phyloP scores from a whole-genome alignment of 2,113 vertebrate species.

The Cichladusa arquata region DNA sequence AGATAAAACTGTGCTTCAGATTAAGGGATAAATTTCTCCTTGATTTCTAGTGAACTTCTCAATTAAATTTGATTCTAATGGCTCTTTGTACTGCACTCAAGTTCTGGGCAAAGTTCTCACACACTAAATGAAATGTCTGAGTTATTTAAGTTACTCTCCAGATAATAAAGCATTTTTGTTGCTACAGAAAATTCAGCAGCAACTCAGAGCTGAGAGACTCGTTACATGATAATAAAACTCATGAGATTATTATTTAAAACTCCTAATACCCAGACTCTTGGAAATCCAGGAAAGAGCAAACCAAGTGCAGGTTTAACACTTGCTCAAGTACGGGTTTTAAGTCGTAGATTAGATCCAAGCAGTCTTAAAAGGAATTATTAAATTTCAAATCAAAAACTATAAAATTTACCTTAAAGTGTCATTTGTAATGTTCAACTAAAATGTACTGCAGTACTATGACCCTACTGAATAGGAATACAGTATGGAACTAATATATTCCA shows the following conservation, averaged over 20 bases:
- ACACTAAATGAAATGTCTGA: background rate
- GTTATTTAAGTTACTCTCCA: background rate
- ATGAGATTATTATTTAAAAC: background rate
- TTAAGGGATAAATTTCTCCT: background rate
- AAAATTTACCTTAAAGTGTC: background rate
- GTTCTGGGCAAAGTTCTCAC: background rate
- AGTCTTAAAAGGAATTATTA: background rate
- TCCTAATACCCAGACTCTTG: background rate
- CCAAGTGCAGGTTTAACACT: background rate
- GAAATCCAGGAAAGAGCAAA: conserved; percentile 15
- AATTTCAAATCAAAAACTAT: background rate
- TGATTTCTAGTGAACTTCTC: background rate
- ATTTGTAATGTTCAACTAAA: background rate
- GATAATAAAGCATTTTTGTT: background rate
- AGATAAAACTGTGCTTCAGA: background rate
- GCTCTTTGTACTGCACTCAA: background rate
- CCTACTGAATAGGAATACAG: background rate
- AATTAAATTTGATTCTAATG: background rate
- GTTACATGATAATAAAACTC: background rate
- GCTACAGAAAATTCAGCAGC: background rate
- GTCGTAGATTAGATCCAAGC: background rate
- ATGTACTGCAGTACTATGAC: background rate
- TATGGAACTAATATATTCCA: background rate
- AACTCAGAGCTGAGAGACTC: background rate
- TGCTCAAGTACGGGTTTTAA: background rate